These are phyloP conservation scores for Alexandromys fortis DNA, from an alignment of 2,113 vertebrate species.

Conservation along the genomic window DNA sequence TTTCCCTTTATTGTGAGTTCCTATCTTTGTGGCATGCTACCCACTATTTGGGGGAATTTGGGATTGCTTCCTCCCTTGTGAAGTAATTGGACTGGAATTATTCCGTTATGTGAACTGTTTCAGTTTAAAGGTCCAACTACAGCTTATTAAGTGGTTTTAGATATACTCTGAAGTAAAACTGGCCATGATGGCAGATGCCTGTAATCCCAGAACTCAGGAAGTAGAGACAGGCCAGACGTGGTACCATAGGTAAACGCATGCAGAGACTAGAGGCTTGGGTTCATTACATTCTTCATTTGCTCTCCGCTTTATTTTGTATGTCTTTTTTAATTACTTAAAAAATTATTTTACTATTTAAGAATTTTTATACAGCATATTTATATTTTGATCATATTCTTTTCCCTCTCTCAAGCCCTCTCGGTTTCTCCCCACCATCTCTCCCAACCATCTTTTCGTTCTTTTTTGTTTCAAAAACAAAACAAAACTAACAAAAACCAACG, in stretches of 20 bases:
- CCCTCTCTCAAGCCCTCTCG: neutral
- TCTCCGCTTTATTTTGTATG: neutral
- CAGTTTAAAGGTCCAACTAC: neutral
- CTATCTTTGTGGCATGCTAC: neutral
- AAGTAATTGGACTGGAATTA: neutral
- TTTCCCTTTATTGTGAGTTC: neutral
- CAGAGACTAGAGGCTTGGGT: neutral
- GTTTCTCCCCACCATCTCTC: neutral
- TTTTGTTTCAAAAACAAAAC: neutral
- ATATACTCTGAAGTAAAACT: neutral
- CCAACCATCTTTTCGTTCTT: neutral
- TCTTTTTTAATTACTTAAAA: neutral
- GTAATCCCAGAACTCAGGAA: neutral
- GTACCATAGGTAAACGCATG: neutral
- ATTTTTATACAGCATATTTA: neutral
- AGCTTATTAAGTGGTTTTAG: neutral
- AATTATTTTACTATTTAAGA: neutral
- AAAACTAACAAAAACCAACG: neutral
- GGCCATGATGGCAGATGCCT: too few species aligned
- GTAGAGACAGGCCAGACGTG: neutral
- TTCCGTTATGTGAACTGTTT: conserved; percentile 21
- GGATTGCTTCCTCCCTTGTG: neutral
- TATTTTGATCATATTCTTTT: neutral
- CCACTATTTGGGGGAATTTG: neutral
- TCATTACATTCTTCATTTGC: neutral